Conservation (phyloP, 2,888 invertebrate genomes). For the Leucophora obtusa region DNA sequence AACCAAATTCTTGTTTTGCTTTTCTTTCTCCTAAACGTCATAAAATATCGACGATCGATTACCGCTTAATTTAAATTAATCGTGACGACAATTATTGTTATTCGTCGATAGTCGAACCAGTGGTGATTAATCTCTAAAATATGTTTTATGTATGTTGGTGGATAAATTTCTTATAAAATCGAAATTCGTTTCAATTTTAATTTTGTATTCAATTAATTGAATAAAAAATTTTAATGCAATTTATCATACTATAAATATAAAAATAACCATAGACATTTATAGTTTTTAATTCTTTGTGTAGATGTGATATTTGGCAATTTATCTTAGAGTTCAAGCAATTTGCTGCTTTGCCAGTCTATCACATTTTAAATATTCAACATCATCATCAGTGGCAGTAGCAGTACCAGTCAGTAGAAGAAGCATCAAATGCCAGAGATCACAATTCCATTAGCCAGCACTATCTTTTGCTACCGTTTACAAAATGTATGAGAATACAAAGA, state of each 20-base stretch:
- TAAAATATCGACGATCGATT: too few relatives aligned
- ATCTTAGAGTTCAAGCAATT: constrained; percentile 61
- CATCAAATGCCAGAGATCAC: constrained; percentile 47
- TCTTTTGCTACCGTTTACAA: constrained; percentile 46
- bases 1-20: too few relatives aligned
- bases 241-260: constrained; percentile 32
- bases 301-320: constrained; percentile 59
- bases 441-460: constrained; percentile 52
- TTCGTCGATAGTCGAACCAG: too few relatives aligned
- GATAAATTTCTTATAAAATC: too few relatives aligned
- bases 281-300: constrained; percentile 5
- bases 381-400: constrained; percentile 41
- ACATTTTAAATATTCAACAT: constrained; percentile 47
- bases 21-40: too few relatives aligned
- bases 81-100: too few relatives aligned
- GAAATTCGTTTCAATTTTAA: too few relatives aligned
- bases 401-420: constrained; percentile 4
- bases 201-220: background rate
- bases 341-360: constrained; percentile 61
- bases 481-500: background rate
- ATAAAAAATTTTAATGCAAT: constrained; percentile 1
- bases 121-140: too few relatives aligned
- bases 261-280: constrained; percentile 9
- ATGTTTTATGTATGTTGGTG: too few relatives aligned
- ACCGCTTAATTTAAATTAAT: too few relatives aligned